Percentiles rank a stretch among this genome's conserved stretches.
phyloP scores from a whole-genome alignment of 2,888 invertebrate genomes.

The Dendrolimus pini region DNA sequence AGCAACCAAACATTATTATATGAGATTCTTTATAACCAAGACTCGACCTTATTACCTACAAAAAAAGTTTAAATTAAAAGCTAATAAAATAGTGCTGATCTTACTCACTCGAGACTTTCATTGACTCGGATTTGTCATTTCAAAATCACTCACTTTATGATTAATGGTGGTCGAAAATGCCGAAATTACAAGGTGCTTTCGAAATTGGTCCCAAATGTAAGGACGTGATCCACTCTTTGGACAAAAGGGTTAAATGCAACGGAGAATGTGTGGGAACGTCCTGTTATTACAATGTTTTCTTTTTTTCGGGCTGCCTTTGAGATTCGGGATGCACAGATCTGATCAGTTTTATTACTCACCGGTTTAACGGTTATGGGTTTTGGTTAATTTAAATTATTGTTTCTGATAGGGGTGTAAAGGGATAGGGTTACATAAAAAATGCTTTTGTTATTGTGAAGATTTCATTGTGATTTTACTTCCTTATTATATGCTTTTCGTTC shows the following conservation, averaged over 20 bases:
- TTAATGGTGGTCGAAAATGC: conserved; percentile 55
- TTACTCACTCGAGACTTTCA: conserved; percentile 27
- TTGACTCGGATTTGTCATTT: conserved; percentile 51
- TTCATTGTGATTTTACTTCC: no score
- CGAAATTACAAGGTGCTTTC: conserved; percentile 63
- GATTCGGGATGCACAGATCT: conserved; percentile 18
- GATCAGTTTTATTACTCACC: conserved; percentile 34
- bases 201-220: conserved; percentile 51
- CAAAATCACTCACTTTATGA: conserved; percentile 40
- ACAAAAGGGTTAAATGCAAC: conserved; percentile 33
- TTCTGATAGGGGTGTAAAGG: conserved; percentile 1
- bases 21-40: no score
- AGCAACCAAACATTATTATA: no score
- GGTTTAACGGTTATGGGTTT: conserved; percentile 10
- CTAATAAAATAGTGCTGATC: conserved; percentile 7
- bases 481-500: no score
- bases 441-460: background rate
- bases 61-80: background rate
- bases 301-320: conserved; percentile 13
- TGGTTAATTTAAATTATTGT: conserved; percentile 6
- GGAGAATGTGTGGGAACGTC: conserved; percentile 57
- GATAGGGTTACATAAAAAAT: background rate
- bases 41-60: background rate
- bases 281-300: conserved; percentile 36
- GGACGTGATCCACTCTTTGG: conserved; percentile 34